These are phyloP conservation scores for Tylochromis polylepis DNA, from an alignment of 2,113 vertebrate species.

Conservation along the genomic window DNA sequence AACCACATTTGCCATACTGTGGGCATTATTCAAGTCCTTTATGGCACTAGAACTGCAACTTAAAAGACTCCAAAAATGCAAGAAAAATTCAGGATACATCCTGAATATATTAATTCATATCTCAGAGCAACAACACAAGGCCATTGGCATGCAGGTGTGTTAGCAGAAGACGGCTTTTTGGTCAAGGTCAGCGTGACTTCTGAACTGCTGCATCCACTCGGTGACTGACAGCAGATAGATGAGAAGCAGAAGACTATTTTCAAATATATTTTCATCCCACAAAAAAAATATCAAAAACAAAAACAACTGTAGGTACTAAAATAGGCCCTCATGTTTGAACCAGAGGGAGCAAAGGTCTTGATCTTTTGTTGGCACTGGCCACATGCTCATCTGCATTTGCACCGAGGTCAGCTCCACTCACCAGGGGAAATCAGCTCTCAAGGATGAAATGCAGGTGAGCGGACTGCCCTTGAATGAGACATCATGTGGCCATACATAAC, in stretches of 20 bases:
- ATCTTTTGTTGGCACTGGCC: slow-evolving; percentile 34
- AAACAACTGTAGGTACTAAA: slow-evolving; percentile 26
- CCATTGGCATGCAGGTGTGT: slow-evolving; percentile 38
- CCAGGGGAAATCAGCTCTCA: not conserved
- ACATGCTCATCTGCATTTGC: slow-evolving; percentile 62
- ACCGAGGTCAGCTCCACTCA: slow-evolving; percentile 53
- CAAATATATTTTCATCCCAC: slow-evolving; percentile 20
- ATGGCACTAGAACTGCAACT: not conserved
- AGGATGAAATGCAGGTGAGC: slow-evolving; percentile 47
- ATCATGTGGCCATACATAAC: slow-evolving; percentile 11
- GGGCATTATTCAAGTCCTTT: not conserved
- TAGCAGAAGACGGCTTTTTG: not conserved
- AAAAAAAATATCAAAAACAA: not conserved
- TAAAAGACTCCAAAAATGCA: not conserved
- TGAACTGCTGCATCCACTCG: slow-evolving; percentile 25
- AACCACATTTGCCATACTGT: not conserved
- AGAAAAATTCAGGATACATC: not conserved
- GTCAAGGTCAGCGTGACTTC: slow-evolving; percentile 48
- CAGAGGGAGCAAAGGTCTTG: slow-evolving; percentile 49
- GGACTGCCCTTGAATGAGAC: slow-evolving; percentile 49
- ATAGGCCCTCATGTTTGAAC: slow-evolving; percentile 49
- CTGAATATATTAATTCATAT: slow-evolving; percentile 12
- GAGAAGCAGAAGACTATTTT: slow-evolving; percentile 12
- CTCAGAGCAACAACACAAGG: not conserved
- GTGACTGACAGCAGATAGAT: slow-evolving; percentile 45